Evolutionary conservation across 1,140 invertebrate species (phyloP), one percentile per base, ranked within the genome.

Genomic region (Stegodyphus mimosarum): DNA sequence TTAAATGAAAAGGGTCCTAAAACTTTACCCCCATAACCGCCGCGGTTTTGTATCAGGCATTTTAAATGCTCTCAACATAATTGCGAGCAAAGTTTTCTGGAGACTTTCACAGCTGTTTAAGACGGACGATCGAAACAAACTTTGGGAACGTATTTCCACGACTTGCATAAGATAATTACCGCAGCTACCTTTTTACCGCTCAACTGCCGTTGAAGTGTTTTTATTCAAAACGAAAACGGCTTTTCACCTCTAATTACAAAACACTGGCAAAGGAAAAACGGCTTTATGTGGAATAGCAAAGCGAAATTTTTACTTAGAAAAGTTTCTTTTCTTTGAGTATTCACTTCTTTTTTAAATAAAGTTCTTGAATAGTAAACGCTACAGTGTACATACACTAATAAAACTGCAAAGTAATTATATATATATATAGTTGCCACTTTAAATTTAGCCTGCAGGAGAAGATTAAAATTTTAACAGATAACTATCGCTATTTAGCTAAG

Each of bases 41-140:
- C 75, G 71, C 60, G 77, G 80, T 83, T 83, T 83, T 83, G 71
- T 83, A 70, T 53, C 33, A 48, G 72, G 64, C 81, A 76, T 76
- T 84, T 83, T 84, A 84, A 84, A 84, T 84, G 81, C 81, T 84
- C 73, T 74, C 81, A 75, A 84, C 72, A 84, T 84, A 84, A 84
- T 84, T 84, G 81, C 73, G 13, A 55, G 66, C 52, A 75, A 84
- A 84, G 72, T 84, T 84, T 84, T 75, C 71, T 52, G 63, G 80
- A 33, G 80, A 66, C 55, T 84, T 75, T 75, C 73, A 33, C 81
- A 84, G 81, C 72, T 84, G 81, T 76, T 84, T 76, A 67, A 70
- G 81, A 84, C 66, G 64, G 71, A 67, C 48, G 73, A 84, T 84
- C 81, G 81, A 84, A 84, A 76, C 81, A 75, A 84, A 75, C 72